Evolutionary conservation across 2,888 invertebrate genomes (phyloP).

Genomic region (Oxytorus armatus): DNA sequence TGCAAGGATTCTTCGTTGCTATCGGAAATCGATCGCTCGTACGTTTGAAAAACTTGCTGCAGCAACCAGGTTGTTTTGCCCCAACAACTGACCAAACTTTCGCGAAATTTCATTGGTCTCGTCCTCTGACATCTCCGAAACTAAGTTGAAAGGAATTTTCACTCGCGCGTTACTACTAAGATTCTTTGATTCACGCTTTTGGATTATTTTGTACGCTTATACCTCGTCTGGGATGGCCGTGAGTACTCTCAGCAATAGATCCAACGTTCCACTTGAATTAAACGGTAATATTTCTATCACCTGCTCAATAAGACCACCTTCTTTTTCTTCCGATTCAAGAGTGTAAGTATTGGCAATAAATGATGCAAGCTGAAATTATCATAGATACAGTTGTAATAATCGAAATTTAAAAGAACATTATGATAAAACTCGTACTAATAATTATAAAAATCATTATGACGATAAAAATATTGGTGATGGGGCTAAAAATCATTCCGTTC

Average conservation of each 20-base stretch:
- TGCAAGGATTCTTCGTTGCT: slow-evolving; percentile 73
- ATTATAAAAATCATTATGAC: slow-evolving; percentile 1
- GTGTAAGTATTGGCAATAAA: slow-evolving; percentile 90
- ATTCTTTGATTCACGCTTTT: not conserved
- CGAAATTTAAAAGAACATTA: not conserved
- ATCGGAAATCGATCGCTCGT: slow-evolving; percentile 72
- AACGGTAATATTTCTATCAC: slow-evolving; percentile 89
- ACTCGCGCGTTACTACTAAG: not conserved
- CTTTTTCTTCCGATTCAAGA: slow-evolving; percentile 86
- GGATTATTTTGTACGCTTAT: slow-evolving; percentile 73
- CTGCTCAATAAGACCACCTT: slow-evolving; percentile 89
- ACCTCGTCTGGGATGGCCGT: slow-evolving; percentile 96
- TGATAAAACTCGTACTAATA: not conserved
- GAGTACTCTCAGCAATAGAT: slow-evolving; percentile 91
- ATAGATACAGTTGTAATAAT: not conserved
- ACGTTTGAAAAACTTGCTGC: slow-evolving; percentile 79
- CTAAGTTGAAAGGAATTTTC: slow-evolving; percentile 66
- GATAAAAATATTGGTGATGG: not conserved
- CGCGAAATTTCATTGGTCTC: slow-evolving; percentile 70
- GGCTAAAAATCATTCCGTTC: not conserved
- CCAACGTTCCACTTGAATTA: slow-evolving; percentile 87
- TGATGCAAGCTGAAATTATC: slow-evolving; percentile 90
- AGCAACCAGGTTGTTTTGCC: slow-evolving; percentile 78
- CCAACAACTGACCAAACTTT: slow-evolving; percentile 77
- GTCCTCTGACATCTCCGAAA: slow-evolving; percentile 72